These are phyloP conservation scores for Calvadosia cruxmelitensis DNA, from an alignment of 30 jellyfish, hydroid and myxozoan species.

Conservation along the genomic window DNA sequence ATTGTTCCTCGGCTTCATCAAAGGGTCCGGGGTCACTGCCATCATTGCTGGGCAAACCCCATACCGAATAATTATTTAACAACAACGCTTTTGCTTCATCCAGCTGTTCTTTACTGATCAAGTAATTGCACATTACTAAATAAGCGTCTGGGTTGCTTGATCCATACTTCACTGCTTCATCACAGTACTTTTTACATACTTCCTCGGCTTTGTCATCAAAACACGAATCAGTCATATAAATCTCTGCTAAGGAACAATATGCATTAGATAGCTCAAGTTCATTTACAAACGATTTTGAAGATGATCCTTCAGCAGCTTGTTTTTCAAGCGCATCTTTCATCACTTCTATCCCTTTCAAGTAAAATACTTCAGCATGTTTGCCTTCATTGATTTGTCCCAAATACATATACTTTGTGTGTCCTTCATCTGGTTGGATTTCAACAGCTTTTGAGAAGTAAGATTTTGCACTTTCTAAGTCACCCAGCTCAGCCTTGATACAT, in stretches of 20 bases:
- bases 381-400: constrained; percentile 89
- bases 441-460: constrained; percentile 52
- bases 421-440: constrained; percentile 41
- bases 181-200: constrained; percentile 58
- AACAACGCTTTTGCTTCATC: constrained; percentile 46
- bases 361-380: constrained; percentile 54
- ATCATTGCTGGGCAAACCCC: constrained; percentile 11
- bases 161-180: constrained; percentile 49
- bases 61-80: constrained; percentile 22
- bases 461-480: constrained; percentile 48
- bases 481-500: constrained; percentile 69
- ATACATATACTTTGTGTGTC: constrained; percentile 85
- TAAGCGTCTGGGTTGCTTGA: constrained; percentile 58
- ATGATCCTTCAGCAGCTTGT: constrained; percentile 1
- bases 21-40: neutral
- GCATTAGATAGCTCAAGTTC: constrained; percentile 57
- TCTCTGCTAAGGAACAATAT: constrained; percentile 83
- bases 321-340: constrained; percentile 38
- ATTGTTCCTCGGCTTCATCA: constrained; percentile 19
- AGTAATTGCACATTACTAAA: constrained; percentile 51
- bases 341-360: constrained; percentile 61
- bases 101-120: constrained; percentile 40
- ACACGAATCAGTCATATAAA: constrained; percentile 88
- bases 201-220: constrained; percentile 70
- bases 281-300: neutral